Base-by-base conservation (phyloP, 2,113 vertebrate genomes). In the Ploceus nigricollis region DNA sequence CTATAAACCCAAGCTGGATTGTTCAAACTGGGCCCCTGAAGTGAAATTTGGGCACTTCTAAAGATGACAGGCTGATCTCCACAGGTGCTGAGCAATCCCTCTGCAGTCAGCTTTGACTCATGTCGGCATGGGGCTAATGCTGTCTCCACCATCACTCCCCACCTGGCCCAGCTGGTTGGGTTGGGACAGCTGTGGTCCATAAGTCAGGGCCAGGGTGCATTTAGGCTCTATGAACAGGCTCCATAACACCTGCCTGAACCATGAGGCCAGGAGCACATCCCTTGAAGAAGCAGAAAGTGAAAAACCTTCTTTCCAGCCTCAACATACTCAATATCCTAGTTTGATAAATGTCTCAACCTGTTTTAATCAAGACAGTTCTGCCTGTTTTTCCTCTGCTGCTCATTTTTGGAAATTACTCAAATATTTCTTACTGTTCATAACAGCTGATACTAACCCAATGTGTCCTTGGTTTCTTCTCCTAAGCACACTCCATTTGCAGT, bases 181-280 rank as follows among this genome's bases (percentile, higher is more conserved):
- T 14, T 68, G 14, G 33, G 44, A 44, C 39, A 51, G 44, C 25
- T 54, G 13, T 13, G 39, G 18, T 56, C 48, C 2, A 0, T 13
- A 48, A 76, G 3, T 24, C 33, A 72, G 48, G 44, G 30, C 30
- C 84, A 63, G 42, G 42, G 8, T 42, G 6, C 45, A 39, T 48
- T 82, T 24, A 76, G 10, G 5, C 11, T 14, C 61, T 30, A 0
- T 6, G 13, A 45, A 18, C 7, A 71, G 33, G 51, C 15, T 42
- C 21, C 5, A 0, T 15, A 44, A 77, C 47, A 84, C 47, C 47
- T 39, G 13, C 35, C 60, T 75, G 24, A 35, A 73, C 47, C 60
- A 75, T 0, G 0, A 68, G 40, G 53, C 3, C 48, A 51, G 51
- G 8, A 68, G 25, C 30, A 35, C 28, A 68, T 5, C 57, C 33